These are phyloP conservation scores for Nettapus auritus DNA, from an alignment of 2,113 vertebrate species.

Conservation along the genomic window DNA sequence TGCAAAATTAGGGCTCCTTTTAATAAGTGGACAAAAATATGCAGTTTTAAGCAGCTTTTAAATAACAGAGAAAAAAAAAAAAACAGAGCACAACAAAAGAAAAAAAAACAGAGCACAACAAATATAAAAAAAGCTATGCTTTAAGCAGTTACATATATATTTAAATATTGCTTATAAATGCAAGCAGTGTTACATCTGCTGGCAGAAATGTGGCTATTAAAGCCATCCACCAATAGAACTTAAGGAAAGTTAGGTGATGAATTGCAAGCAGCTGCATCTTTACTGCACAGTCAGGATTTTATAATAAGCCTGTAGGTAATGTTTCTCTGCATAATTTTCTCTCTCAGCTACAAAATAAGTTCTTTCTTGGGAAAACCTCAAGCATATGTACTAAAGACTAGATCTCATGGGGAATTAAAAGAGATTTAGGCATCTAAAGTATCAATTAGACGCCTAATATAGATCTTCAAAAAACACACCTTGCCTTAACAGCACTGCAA, in stretches of 20 bases:
- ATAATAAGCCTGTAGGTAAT: constrained; percentile 64
- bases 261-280: constrained; percentile 74
- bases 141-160: neutral
- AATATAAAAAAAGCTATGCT: neutral
- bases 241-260: constrained; percentile 72
- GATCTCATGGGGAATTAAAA: neutral
- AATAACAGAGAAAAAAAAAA: neutral
- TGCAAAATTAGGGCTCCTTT: neutral
- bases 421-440: neutral
- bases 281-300: constrained; percentile 75
- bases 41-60: constrained; percentile 8
- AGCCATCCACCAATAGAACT: constrained; percentile 65
- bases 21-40: neutral
- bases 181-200: constrained; percentile 47
- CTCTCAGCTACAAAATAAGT: neutral
- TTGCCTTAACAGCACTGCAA: neutral
- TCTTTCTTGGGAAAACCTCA: constrained; percentile 10
- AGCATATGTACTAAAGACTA: neutral
- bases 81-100: neutral
- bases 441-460: constrained; percentile 20
- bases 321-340: constrained; percentile 44
- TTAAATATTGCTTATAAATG: constrained; percentile 13
- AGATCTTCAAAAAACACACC: neutral
- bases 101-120: neutral
- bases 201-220: constrained; percentile 70